phyloP scores from a whole-genome alignment of 1,140 invertebrate species.

The Euglossa dilemma region DNA sequence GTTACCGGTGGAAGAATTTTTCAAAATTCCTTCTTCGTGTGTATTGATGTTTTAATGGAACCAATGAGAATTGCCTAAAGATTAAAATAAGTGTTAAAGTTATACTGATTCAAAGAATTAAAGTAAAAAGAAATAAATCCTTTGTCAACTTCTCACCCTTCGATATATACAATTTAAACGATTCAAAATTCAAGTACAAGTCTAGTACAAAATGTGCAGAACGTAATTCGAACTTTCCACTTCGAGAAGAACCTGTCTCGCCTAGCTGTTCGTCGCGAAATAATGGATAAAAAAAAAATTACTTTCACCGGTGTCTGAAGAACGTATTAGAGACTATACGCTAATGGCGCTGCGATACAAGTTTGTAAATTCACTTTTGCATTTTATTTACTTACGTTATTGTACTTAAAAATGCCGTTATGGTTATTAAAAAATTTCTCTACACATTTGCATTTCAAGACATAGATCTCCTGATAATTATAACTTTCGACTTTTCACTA shows the following conservation, averaged over 20 bases:
- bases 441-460: background rate
- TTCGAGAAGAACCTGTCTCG: background rate
- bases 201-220: background rate
- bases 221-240: conserved; percentile 8
- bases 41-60: background rate
- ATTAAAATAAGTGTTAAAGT: background rate
- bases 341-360: background rate
- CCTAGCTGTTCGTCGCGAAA: background rate
- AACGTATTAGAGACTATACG: background rate
- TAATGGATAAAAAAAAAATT: conserved; percentile 6
- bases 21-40: background rate
- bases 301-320: conserved; percentile 21
- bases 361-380: background rate
- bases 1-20: background rate
- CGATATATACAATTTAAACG: background rate
- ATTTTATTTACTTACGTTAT: too few species aligned
- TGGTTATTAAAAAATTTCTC: background rate
- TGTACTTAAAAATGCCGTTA: background rate
- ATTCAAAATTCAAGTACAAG: too few species aligned
- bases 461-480: background rate
- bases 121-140: background rate
- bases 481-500: background rate
- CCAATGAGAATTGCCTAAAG: background rate
- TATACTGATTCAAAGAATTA: background rate
- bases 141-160: background rate